Evolutionary conservation across 2,888 invertebrate species (phyloP).

Genomic region (Embidobia sp.): DNA sequence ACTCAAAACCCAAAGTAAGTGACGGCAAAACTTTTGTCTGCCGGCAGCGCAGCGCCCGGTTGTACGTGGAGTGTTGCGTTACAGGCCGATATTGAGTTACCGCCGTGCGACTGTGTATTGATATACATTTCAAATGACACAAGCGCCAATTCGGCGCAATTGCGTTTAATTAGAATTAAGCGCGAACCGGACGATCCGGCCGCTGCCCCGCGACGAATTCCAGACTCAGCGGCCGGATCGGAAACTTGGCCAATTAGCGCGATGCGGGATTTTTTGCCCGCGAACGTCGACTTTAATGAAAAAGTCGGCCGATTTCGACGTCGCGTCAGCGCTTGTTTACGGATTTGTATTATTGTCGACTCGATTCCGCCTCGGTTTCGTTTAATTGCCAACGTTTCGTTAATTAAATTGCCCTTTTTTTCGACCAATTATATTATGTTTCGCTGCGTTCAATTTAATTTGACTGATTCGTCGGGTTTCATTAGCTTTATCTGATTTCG

Average conservation of each 20-base stretch:
- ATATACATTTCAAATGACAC: conserved; percentile 50
- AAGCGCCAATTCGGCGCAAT: conserved; percentile 30
- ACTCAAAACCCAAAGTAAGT: conserved; percentile 53
- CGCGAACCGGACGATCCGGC: neutral
- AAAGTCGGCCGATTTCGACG: neutral
- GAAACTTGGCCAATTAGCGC: neutral
- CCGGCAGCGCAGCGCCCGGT: conserved; percentile 31
- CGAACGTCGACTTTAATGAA: neutral
- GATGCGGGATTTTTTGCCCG: neutral
- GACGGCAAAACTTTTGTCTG: conserved; percentile 45
- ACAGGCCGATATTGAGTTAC: conserved; percentile 78
- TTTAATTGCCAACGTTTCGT: no score
- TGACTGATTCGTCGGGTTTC: no score
- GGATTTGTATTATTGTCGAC: no score
- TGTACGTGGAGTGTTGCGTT: conserved; percentile 70
- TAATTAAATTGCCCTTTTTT: no score
- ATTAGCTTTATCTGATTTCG: no score
- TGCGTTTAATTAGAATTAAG: conserved; percentile 33
- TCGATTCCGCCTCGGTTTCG: no score
- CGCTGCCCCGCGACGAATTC: neutral
- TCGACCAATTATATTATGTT: neutral
- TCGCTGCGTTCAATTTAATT: no score
- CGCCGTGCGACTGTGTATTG: conserved; percentile 52
- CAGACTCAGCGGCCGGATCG: neutral
- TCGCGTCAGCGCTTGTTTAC: no score